These are phyloP conservation scores for Bedellia somnulentella DNA, from an alignment of 2,888 invertebrate species.

Conservation along the genomic window DNA sequence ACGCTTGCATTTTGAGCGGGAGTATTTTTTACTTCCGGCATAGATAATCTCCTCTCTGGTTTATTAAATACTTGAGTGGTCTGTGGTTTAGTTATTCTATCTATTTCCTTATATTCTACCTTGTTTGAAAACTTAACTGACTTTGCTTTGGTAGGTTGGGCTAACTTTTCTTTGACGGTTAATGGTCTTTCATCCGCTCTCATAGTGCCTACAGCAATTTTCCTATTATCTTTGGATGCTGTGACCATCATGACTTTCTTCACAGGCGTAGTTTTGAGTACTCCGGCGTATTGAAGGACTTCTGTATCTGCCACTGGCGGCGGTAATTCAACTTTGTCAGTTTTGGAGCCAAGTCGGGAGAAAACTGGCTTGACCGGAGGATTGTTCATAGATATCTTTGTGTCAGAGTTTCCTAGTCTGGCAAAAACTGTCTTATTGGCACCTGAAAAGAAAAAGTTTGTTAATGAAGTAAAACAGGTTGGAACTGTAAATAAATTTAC, in stretches of 20 bases:
- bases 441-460: slow-evolving; percentile 7
- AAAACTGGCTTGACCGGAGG: slow-evolving; percentile 30
- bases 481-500: no score
- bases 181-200: slow-evolving; percentile 44
- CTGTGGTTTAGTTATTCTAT: slow-evolving; percentile 12
- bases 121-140: slow-evolving; percentile 48
- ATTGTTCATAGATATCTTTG: slow-evolving; percentile 10
- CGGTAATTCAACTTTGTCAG: slow-evolving; percentile 10
- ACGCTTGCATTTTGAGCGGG: slow-evolving; percentile 15
- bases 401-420: slow-evolving; percentile 34
- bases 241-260: slow-evolving; percentile 36
- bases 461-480: not conserved
- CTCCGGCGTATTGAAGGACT: slow-evolving; percentile 49
- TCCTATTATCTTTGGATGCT: slow-evolving; percentile 26
- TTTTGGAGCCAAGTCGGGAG: slow-evolving; percentile 36
- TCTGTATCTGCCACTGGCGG: slow-evolving; percentile 30
- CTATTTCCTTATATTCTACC: slow-evolving; percentile 49
- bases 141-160: slow-evolving; percentile 23
- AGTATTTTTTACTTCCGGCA: slow-evolving; percentile 25
- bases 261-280: slow-evolving; percentile 26
- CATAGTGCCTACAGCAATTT: slow-evolving; percentile 41
- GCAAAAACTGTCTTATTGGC: slow-evolving; percentile 36
- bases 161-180: slow-evolving; percentile 41
- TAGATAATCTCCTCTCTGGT: slow-evolving; percentile 40
- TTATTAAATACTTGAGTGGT: slow-evolving; percentile 35